phyloP scores from a whole-genome alignment of 1,140 invertebrate species.

The Babylonia areolata region DNA sequence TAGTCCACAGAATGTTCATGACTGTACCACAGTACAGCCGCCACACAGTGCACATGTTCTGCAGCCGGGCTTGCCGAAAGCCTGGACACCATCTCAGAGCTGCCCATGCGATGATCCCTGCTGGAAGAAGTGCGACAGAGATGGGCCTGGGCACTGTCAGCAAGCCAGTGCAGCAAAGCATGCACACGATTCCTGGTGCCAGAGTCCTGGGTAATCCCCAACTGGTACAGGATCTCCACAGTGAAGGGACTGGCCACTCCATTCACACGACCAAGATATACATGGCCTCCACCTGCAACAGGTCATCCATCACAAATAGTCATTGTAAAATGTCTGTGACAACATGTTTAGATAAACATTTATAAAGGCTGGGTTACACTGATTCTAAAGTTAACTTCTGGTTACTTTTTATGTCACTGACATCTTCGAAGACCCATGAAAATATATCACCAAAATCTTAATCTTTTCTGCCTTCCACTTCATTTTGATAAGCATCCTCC shows the following conservation, averaged over 20 bases:
- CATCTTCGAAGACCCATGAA: too few relatives aligned
- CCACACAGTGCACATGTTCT: conserved; percentile 83
- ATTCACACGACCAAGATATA: conserved; percentile 67
- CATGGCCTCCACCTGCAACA: conserved; percentile 26
- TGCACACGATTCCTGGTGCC: conserved; percentile 75
- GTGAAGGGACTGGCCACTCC: conserved; percentile 81
- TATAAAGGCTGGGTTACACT: too few relatives aligned
- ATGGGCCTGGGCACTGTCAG: conserved; percentile 57
- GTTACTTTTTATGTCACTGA: too few relatives aligned
- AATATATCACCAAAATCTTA: too few relatives aligned
- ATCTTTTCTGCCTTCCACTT: too few relatives aligned
- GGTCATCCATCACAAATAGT: neutral
- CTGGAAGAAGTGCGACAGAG: neutral
- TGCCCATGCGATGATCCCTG: conserved; percentile 13
- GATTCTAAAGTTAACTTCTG: too few relatives aligned
- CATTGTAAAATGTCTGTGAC: too few relatives aligned
- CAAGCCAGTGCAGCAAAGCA: conserved; percentile 82
- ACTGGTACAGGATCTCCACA: conserved; percentile 86
- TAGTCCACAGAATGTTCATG: conserved; percentile 81
- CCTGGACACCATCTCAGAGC: conserved; percentile 23
- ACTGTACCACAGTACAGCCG: conserved; percentile 88
- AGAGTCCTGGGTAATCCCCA: conserved; percentile 80
- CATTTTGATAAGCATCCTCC: too few relatives aligned
- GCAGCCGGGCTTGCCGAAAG: conserved; percentile 64
- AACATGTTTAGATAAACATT: too few relatives aligned